A percentile compares a stretch with the other conserved stretches of the same genome.
These are phyloP conservation scores for Sebastes itinus DNA, from an alignment of 2,797 vertebrate genomes.

Conservation along the genomic window DNA sequence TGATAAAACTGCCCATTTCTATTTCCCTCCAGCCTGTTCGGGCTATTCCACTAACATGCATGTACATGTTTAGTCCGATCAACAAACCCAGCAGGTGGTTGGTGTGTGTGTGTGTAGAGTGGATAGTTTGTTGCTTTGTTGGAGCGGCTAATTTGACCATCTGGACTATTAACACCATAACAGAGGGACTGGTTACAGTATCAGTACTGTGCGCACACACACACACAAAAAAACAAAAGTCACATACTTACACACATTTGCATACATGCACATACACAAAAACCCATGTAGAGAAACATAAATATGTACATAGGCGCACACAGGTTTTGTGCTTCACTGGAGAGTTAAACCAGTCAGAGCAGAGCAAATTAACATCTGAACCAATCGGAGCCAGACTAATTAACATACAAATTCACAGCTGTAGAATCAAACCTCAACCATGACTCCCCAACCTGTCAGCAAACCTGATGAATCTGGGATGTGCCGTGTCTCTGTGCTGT, in stretches of 20 bases:
- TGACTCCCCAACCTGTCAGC: constrained; percentile 54
- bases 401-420: constrained; percentile 59
- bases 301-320: neutral
- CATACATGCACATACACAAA: neutral
- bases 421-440: constrained; percentile 44
- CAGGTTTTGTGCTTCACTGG: constrained; percentile 39
- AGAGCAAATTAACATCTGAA: constrained; percentile 59
- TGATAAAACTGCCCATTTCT: constrained; percentile 18
- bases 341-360: constrained; percentile 46
- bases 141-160: constrained; percentile 84
- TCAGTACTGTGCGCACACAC: constrained; percentile 29
- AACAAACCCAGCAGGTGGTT: constrained; percentile 72
- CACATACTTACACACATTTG: neutral
- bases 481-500: neutral
- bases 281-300: constrained; percentile 4
- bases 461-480: constrained; percentile 18
- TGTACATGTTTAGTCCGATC: constrained; percentile 64
- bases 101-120: constrained; percentile 49
- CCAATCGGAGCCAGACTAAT: constrained; percentile 55
- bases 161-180: constrained; percentile 77
- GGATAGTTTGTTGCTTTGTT: constrained; percentile 82
- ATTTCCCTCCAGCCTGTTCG: constrained; percentile 24
- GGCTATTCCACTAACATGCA: constrained; percentile 48
- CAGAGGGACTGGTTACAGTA: constrained; percentile 77
- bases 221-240: neutral